These are phyloP conservation scores for Anguilla japonica DNA, from an alignment of 2,113 vertebrate species.

Conservation along the genomic window DNA sequence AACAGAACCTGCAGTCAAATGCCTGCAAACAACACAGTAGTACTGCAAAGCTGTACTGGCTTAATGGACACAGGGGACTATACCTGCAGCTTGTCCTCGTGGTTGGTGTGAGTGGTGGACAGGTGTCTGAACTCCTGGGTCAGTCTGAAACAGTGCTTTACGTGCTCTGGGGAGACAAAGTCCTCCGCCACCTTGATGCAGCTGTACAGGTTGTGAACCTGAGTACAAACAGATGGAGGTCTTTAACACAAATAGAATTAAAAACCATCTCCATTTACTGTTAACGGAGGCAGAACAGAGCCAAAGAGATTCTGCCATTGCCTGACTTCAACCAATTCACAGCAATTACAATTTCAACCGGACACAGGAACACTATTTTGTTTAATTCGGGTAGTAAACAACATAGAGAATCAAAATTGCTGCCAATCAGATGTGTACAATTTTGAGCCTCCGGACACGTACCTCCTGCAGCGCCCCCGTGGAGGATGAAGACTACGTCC, in stretches of 20 bases:
- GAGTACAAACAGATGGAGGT: neutral
- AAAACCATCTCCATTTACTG: neutral
- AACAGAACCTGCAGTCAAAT: too few relatives aligned
- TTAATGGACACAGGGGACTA: neutral
- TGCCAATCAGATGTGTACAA: neutral
- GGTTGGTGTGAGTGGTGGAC: slow-evolving; percentile 97
- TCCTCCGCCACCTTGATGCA: slow-evolving; percentile 99
- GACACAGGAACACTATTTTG: neutral
- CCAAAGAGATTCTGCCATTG: neutral
- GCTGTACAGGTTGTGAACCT: slow-evolving; percentile 99
- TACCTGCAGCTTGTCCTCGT: slow-evolving; percentile 98
- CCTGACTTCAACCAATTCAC: too few relatives aligned
- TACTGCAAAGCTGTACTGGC: neutral
- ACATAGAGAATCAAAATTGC: neutral
- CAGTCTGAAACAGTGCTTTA: slow-evolving; percentile 97
- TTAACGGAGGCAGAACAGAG: neutral
- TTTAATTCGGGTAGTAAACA: neutral
- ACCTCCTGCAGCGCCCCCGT: too few relatives aligned
- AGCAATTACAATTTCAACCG: too few relatives aligned
- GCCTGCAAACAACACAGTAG: neutral
- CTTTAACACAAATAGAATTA: too few relatives aligned
- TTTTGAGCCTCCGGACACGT: too few relatives aligned
- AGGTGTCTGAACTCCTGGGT: slow-evolving; percentile 98
- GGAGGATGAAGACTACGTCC: too few relatives aligned
- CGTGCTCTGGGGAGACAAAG: slow-evolving; percentile 98